Evolutionary conservation across 2,888 invertebrate species (phyloP).

Genomic region (Mimachlamys varia): DNA sequence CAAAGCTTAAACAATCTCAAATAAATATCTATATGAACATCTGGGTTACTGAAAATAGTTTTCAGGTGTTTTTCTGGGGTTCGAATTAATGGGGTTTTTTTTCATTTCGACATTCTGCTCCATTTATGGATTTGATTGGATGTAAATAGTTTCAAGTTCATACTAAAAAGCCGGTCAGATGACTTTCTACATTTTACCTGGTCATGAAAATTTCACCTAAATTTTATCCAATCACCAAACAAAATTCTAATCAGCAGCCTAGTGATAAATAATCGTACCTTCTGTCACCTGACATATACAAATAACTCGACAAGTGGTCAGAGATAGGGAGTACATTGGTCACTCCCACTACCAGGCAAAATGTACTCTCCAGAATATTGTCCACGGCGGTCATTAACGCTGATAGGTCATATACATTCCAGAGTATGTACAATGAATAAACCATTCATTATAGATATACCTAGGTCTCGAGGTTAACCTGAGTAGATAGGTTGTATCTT

Average conservation of each 20-base stretch:
- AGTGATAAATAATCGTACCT: neutral
- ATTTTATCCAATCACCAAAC: neutral
- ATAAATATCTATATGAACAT: too few species aligned
- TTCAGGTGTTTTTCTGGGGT: too few species aligned
- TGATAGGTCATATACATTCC: conserved; percentile 6
- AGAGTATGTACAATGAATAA: neutral
- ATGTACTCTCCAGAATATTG: neutral
- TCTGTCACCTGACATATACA: neutral
- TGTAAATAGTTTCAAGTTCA: too few species aligned
- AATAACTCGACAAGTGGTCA: neutral
- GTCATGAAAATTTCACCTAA: neutral
- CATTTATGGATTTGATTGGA: too few species aligned
- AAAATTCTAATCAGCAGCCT: neutral
- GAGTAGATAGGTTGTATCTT: neutral
- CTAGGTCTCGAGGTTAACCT: neutral
- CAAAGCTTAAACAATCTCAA: too few species aligned
- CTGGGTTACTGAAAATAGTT: too few species aligned
- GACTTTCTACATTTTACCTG: neutral
- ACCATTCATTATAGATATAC: neutral
- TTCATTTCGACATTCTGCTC: too few species aligned
- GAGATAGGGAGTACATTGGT: neutral
- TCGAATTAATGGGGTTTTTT: too few species aligned
- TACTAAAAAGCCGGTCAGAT: too few species aligned
- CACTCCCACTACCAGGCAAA: neutral
- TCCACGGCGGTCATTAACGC: neutral